Evolutionary conservation across 2,888 invertebrate genomes (phyloP), one percentile per base, ranked within the genome.

Genomic region (Acanthacorydalis orientalis): DNA sequence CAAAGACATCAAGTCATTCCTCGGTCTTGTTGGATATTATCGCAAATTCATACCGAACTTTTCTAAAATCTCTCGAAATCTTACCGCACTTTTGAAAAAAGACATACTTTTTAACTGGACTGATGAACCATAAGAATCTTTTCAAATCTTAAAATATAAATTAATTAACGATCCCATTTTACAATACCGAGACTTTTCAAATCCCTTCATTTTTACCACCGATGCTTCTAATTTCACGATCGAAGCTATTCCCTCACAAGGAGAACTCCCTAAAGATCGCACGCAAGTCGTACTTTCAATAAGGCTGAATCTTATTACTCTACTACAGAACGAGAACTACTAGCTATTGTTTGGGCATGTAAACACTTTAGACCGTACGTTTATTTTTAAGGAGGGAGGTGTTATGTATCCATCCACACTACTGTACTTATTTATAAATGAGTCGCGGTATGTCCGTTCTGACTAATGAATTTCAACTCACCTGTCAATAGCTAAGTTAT

Each of bases 331-430:
- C 56, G 55, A 42, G 63, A 65, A 55, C 48, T 63, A 2, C 46
- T 64, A 44, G 59, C 60, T 0, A 60, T 66, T 8, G 53, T 64
- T 4, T 63, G 59, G 58, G 53, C 52, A 8, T 49, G 52, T 1
- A 57, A 61, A 52, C 54, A 61, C 49, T 65, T 63, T 50, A 16
- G 61, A 33, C 60, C 63, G 4, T 65, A 64, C 47, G n/a, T n/a
- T n/a, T n/a, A n/a, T n/a, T n/a, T n/a, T n/a, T n/a, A n/a, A n/a
- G n/a, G n/a, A n/a, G n/a, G n/a, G n/a, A n/a, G n/a, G n/a, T n/a
- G n/a, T n/a, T n/a, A n/a, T n/a, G n/a, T n/a, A n/a, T n/a, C n/a
- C n/a, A n/a, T n/a, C n/a, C n/a, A n/a, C n/a, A n/a, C n/a, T n/a
- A n/a, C n/a, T n/a, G n/a, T n/a, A n/a, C n/a, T n/a, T n/a, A n/a